Evolutionary conservation across 2,888 invertebrate genomes (phyloP), one percentile per base, ranked within the genome.

Genomic region (Tipula helvola): DNA sequence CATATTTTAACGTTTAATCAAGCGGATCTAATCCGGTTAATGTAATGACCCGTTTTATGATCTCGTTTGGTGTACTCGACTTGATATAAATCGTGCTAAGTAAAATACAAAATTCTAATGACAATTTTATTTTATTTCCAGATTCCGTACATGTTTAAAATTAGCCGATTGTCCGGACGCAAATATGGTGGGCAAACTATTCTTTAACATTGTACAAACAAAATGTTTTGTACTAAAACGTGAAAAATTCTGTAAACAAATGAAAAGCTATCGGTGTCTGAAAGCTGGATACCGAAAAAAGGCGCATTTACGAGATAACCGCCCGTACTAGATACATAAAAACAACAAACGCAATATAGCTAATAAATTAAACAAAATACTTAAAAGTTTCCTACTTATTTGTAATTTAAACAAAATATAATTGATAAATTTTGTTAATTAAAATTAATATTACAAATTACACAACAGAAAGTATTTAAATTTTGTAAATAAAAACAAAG

Each of bases 141-240:
- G 98, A 90, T 98, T 98, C 91, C 95, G 98, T 87, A 95, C 97
- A 18, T 99, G 98, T 90, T 93, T 99, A 88, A 97, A 97, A 91
- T 94, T 96, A 92, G 96, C 97, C 0, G 95, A 95, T 88, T 96
- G 97, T 0, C 95, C 96, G 5, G 96, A 97, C 10, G 96, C 98
- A 8, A 96, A 97, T 90, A 94, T 97, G 92, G 97, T 98, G 87
- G 98, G 98, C 3, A 96, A 96, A 89, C 93, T 98, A 44, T 99
- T 97, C 93, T 99, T 99, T 94, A 97, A 98, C 92, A 93, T 98
- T 84, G 95, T 98, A n/a, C 97, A 97, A 90, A 96, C 97, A 0
- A 96, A 97, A 90, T 99, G 99, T 90, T 98, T 99, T 92, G 94
- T 96, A 0, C 92, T 99, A 83, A 96, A 96, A 89, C 94, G 95